A percentile compares a stretch with the other conserved stretches of the same genome.
phyloP scores from a whole-genome alignment of 2,888 invertebrate genomes.

The Pachliopta kotzebuea region DNA sequence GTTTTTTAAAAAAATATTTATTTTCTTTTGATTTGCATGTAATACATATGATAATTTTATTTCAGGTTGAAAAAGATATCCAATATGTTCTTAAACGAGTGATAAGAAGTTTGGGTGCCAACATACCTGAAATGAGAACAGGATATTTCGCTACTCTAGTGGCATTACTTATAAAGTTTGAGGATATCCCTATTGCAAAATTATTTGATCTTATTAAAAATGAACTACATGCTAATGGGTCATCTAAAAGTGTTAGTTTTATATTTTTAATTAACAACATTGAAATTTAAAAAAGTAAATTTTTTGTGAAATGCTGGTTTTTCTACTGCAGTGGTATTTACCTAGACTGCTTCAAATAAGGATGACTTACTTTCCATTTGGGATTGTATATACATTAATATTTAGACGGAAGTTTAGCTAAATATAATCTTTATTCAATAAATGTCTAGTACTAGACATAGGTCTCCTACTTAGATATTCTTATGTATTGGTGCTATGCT shows the following conservation, averaged over 20 bases:
- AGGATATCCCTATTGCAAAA: slow-evolving; percentile 70
- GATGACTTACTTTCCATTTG: no score
- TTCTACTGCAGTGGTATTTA: no score
- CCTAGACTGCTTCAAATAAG: no score
- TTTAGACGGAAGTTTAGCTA: no score
- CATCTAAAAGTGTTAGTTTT: slow-evolving; percentile 83
- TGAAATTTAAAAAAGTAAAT: no score
- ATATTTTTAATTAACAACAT: no score
- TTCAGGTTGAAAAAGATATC: slow-evolving; percentile 82
- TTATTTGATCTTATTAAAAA: slow-evolving; percentile 82
- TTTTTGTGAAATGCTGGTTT: no score
- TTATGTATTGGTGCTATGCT: no score
- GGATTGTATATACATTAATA: no score
- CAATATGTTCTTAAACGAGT: slow-evolving; percentile 85
- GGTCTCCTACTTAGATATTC: no score
- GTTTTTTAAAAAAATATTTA: not conserved
- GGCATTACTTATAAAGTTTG: slow-evolving; percentile 77
- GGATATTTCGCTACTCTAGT: slow-evolving; percentile 86
- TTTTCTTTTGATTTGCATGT: not conserved
- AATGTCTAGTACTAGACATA: no score
- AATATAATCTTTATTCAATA: no score
- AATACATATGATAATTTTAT: slow-evolving; percentile 29
- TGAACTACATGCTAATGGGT: slow-evolving; percentile 83
- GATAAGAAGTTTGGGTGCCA: slow-evolving; percentile 86
- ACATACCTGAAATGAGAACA: slow-evolving; percentile 81